Evolutionary conservation across 1,140 invertebrate species (phyloP), one percentile per base, ranked within the genome.

Genomic region (Drosophila lacteicornis): DNA sequence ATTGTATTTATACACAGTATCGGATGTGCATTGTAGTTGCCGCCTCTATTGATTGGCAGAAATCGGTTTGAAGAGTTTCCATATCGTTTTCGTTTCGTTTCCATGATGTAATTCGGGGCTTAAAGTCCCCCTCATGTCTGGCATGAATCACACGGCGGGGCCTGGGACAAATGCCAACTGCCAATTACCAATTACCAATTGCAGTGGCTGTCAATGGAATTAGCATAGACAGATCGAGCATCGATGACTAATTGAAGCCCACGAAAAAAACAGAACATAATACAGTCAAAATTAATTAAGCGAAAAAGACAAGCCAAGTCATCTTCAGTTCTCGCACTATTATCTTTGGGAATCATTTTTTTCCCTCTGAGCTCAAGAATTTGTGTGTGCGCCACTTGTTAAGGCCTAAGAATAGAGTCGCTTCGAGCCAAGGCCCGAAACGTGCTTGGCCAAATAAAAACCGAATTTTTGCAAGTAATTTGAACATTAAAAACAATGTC

Each of bases 391-490:
- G 67, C 43, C 69, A 73, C 69, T 73, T 73, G 69, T 65, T 38
- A 4, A 47, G 67, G 66, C 65, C 75, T 62, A 79, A 79, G 57
- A 70, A 79, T 62, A 70, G 75, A 69, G 30, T 17, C 36, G 30
- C 30, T 6, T 30, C 47, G 49, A 55, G 71, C 67, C 66, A 76
- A 82, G 75, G 69, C 82, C 49, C 76, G 50, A 73, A 69, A 67
- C 75, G 69, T 82, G 79, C 78, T 60, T 80, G 69, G 80, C 80
- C 82, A 67, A 50, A 69, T 68, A 71, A 62, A 56, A 67, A 58
- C 66, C 68, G 43, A 76, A 50, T 71, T 79, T 79, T 79, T 84
- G 85, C 83, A 88, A 84, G 83, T 87, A 83, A 88, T 90, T 84
- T 84, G 69, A 71, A 85, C 79, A 87, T 45, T 85, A 65, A 87